A percentile compares a stretch with the other conserved stretches of the same genome.
These are phyloP conservation scores for Ameiurus melas DNA, from an alignment of 2,113 vertebrate species.

Conservation along the genomic window DNA sequence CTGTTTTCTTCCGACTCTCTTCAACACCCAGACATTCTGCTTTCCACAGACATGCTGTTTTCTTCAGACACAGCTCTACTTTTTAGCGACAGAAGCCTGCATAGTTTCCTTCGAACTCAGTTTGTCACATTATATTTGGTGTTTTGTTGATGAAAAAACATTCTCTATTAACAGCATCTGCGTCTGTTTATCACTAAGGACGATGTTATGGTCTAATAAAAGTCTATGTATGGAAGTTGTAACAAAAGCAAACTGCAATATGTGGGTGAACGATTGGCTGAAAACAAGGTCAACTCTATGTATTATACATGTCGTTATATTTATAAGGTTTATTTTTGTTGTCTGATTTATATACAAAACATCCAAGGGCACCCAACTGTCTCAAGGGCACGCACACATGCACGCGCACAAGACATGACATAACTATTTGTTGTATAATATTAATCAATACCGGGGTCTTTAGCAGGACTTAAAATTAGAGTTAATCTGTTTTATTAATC, in stretches of 20 bases:
- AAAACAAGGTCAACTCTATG: not conserved
- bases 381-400: constrained; percentile 69
- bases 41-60: not conserved
- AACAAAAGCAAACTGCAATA: not conserved
- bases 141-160: not conserved
- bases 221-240: not conserved
- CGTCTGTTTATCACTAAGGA: not conserved
- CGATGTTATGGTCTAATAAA: not conserved
- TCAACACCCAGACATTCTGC: not conserved
- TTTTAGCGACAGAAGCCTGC: not conserved
- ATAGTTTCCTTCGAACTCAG: not conserved
- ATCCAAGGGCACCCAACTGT: constrained; percentile 61
- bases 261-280: not conserved
- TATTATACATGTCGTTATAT: not conserved
- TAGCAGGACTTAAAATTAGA: constrained; percentile 73
- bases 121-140: not conserved
- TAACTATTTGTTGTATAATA: constrained; percentile 64
- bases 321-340: not conserved
- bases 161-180: not conserved
- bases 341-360: constrained; percentile 51
- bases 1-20: not conserved
- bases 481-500: constrained; percentile 31
- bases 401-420: constrained; percentile 48
- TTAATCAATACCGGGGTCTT: not conserved
- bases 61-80: not conserved